Evolutionary conservation across 2,113 vertebrate species (phyloP).

Genomic region (Passer montanus): DNA sequence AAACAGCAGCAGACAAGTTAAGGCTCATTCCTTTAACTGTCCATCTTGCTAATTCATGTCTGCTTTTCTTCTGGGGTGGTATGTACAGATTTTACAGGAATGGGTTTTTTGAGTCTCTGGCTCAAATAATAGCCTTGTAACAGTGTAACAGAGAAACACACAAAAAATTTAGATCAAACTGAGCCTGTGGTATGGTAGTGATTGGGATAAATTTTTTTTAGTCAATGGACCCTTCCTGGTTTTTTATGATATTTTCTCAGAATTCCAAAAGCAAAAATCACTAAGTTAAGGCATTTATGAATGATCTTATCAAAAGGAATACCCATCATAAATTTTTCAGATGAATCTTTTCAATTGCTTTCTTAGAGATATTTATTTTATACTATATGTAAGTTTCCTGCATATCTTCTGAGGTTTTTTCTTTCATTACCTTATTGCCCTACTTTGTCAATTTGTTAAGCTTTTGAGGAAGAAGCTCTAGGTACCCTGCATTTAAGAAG

Average conservation of each 20-base stretch:
- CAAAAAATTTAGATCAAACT: background rate
- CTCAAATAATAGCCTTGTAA: background rate
- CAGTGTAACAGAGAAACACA: background rate
- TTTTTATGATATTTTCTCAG: background rate
- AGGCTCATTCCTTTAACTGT: background rate
- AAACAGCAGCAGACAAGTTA: background rate
- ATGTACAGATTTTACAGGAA: background rate
- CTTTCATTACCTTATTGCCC: accelerated
- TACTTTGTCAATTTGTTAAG: background rate
- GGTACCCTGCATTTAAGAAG: background rate
- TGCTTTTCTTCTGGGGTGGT: background rate
- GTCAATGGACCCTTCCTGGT: background rate
- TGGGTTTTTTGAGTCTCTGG: background rate
- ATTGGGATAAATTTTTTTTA: background rate
- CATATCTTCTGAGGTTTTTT: background rate
- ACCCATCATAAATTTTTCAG: background rate
- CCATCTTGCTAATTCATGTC: background rate
- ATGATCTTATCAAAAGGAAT: background rate
- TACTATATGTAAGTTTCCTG: background rate
- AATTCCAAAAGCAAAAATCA: background rate
- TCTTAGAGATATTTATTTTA: background rate
- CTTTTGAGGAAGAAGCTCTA: background rate
- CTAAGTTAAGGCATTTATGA: background rate
- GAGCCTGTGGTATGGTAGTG: background rate
- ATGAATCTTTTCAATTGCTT: background rate